Percentiles rank a stretch among this genome's conserved stretches.
Conservation (phyloP, 2,888 invertebrate species). For the Xanthorhoe spadicearia region DNA sequence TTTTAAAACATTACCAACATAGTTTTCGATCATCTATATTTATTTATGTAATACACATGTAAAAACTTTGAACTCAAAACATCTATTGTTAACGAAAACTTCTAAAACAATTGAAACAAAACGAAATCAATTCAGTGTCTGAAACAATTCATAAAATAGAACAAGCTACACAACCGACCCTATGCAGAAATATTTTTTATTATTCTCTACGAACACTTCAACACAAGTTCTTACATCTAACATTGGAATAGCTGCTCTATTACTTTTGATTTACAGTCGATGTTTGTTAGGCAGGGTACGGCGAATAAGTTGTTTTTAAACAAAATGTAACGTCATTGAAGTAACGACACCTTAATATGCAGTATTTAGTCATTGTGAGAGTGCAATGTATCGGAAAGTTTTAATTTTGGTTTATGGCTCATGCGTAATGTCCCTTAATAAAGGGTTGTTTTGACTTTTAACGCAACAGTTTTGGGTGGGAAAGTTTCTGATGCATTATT, state of each 20-base stretch:
- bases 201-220: slow-evolving; percentile 43
- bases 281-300: slow-evolving; percentile 30
- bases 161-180: slow-evolving; percentile 70
- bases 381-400: slow-evolving; percentile 82
- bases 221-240: slow-evolving; percentile 17
- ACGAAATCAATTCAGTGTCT: slow-evolving; percentile 72
- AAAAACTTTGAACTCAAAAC: too few species aligned
- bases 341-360: slow-evolving; percentile 82
- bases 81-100: too few species aligned
- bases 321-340: slow-evolving; percentile 65
- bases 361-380: slow-evolving; percentile 82
- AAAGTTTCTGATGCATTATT: too few species aligned
- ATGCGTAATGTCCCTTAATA: slow-evolving; percentile 62
- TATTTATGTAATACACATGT: too few species aligned
- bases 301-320: slow-evolving; percentile 42
- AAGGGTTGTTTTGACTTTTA: slow-evolving; percentile 38
- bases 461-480: slow-evolving; percentile 19
- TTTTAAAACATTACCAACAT: too few species aligned
- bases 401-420: slow-evolving; percentile 83
- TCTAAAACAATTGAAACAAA: slow-evolving; percentile 27
- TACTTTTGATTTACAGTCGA: slow-evolving; percentile 16
- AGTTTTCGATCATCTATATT: too few species aligned
- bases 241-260: slow-evolving; percentile 42
- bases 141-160: slow-evolving; percentile 74
- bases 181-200: slow-evolving; percentile 73